These are phyloP conservation scores for Drepanosiphum platanoidis DNA, from an alignment of 2,888 invertebrate species.

Conservation along the genomic window DNA sequence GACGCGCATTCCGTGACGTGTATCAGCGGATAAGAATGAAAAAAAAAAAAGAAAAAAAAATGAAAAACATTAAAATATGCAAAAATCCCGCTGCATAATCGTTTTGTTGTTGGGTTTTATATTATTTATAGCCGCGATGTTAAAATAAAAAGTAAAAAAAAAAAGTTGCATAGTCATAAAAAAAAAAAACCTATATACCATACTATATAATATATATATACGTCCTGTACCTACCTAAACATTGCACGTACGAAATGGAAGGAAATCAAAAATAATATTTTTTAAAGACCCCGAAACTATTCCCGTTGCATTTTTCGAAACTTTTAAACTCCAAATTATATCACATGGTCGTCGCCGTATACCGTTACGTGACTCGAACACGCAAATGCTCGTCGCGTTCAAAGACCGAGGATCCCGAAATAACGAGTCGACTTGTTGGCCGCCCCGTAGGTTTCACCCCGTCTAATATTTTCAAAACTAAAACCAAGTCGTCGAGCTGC, in stretches of 20 bases:
- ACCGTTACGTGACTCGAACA: background rate
- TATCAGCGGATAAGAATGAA: conserved; percentile 12
- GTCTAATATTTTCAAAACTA: background rate
- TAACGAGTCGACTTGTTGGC: background rate
- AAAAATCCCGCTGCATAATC: background rate
- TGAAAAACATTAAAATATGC: background rate
- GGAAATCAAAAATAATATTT: background rate
- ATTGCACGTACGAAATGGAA: background rate
- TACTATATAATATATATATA: background rate
- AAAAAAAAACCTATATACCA: too few species aligned
- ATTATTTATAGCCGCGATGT: background rate
- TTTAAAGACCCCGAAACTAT: conserved; percentile 5
- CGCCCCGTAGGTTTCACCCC: background rate
- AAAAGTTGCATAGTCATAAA: background rate
- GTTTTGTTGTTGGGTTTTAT: background rate
- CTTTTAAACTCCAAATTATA: background rate
- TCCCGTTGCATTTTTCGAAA: background rate
- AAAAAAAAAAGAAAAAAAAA: background rate
- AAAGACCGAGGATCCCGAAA: background rate
- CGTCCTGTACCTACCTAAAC: background rate
- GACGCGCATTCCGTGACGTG: background rate
- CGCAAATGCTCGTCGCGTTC: background rate
- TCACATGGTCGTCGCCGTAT: background rate
- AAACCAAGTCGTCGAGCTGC: background rate
- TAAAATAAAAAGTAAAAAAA: background rate